phyloP scores from a whole-genome alignment of 2,113 vertebrate species.

The Protobothrops flavoviridis region DNA sequence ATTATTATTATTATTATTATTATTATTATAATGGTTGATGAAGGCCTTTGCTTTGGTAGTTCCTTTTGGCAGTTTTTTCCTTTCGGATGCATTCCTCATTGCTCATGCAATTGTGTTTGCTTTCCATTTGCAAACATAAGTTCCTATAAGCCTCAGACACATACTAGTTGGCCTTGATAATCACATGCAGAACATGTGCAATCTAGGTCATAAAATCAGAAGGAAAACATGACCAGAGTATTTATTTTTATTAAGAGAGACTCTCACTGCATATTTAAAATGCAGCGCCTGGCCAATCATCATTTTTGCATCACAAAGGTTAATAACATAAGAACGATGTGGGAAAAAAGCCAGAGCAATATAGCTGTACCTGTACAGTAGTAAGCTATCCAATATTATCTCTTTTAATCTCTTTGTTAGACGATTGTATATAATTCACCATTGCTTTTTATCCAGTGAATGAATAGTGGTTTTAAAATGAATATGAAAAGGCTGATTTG shows the following conservation, averaged over 20 bases:
- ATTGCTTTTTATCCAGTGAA: conserved; percentile 41
- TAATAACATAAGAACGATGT: conserved; percentile 58
- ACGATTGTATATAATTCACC: conserved; percentile 56
- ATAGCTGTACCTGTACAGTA: conserved; percentile 30
- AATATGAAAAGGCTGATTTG: conserved; percentile 47
- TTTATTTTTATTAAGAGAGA: conserved; percentile 50
- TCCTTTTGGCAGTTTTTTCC: background rate
- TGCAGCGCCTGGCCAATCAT: conserved; percentile 36
- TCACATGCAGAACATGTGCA: background rate
- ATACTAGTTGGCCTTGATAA: conserved; percentile 7
- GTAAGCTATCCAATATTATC: conserved; percentile 55
- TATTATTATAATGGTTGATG: background rate
- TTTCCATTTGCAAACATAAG: conserved; percentile 15
- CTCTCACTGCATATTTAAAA: conserved; percentile 56
- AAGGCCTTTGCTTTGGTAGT: background rate
- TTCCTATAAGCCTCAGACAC: background rate
- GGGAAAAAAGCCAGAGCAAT: conserved; percentile 31
- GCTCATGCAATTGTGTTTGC: conserved; percentile 21
- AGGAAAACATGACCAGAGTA: conserved; percentile 44
- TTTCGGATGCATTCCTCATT: conserved; percentile 9
- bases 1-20: no score
- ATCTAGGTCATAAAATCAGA: background rate
- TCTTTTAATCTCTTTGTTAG: conserved; percentile 60
- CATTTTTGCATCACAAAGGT: conserved; percentile 34
- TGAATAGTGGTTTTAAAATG: conserved; percentile 57